Base-by-base conservation (phyloP, 2,888 invertebrate genomes). In the Plagodis pulveraria region DNA sequence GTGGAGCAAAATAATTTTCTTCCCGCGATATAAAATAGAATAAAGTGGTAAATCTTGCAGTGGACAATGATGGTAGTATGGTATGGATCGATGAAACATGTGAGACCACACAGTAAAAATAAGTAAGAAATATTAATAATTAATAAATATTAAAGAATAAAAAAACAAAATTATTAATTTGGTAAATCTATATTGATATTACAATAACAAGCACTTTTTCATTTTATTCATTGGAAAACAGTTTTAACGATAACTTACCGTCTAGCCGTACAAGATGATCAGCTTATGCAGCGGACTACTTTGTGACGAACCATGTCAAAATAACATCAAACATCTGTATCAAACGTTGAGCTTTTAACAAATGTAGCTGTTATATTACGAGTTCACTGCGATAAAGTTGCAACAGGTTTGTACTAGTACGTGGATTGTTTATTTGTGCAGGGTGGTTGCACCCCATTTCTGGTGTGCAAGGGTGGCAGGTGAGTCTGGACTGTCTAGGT, bases 391-490 rank as follows among this genome's bases (percentile, higher is more conserved):
- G 49, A 41, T n/a, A 50, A 6, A 41, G 49, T 41, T 38, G 36
- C 5, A 45, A 34, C 34, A 34, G 34, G n/a, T 45, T 32, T 8
- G 8, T 22, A 22, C 2, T 22, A 22, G 22, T 22, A 22, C 22
- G 4, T 44, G 0, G 32, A 44, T 44, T 34, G 32, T 34, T 40
- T 6, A 33, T n/a, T 49, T 38, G 9, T 32, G 40, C 11, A 8
- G 42, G 33, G 10, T 35, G n/a, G 33, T 10, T 41, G 46, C 43
- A 43, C 43, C 40, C 48, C 11, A 6, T 32, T 46, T 11, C 36
- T 43, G 43, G 50, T 34, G 57, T 32, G 36, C 5, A 9, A 10
- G 43, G 51, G 47, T 38, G 40, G 43, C 48, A 42, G 38, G 38
- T 57, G 42, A 12, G 8, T 40, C 40, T 48, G 12, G 12, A 42